Base-by-base conservation (phyloP, 1,140 invertebrate species). In the Drosophila melanica region DNA sequence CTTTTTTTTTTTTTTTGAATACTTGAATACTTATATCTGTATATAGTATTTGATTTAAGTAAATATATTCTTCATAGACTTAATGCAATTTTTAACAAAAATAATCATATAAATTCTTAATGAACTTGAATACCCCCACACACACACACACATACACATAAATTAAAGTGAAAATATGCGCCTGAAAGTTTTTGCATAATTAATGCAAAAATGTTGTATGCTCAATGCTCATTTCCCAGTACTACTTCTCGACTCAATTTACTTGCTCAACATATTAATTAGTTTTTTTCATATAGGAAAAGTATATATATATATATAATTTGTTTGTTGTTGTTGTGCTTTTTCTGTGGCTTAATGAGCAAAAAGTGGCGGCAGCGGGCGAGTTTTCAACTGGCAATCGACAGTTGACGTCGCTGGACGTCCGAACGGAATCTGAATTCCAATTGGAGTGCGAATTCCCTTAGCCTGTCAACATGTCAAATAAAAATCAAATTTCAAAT, bases 401-500 rank as follows among this genome's bases (percentile, higher is more conserved):
- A 42, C 54, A 66, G 64, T 66, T 66, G 64, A 66, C 33, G 64
- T 58, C 33, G 39, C 27, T 59, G 23, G 54, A 48, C 41, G 18
- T 37, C 30, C 12, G 63, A 42, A 45, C 37, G 42, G 23, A 57
- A 42, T 45, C 41, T 27, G 16, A 37, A 73, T 66, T 41, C 55
- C 64, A 39, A 53, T 54, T 51, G 53, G 35, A 48, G 66, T 71
- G 27, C 37, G 53, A 57, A 67, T 72, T 72, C 64, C 65, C 71
- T 48, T 54, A 16, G 65, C 71, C 72, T 73, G 82, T 87, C 82
- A 89, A 82, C 79, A 87, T 89, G 82, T 89, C 82, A 87, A 87
- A 87, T 87, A 87, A 87, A 87, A 89, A 87, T 87, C 82, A 87
- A 89, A 87, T 87, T 89, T 87, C 84, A 79, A 89, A 84, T 84